Evolutionary conservation across 2,888 invertebrate species (phyloP).

Genomic region (Nipponacmea schrenckii): DNA sequence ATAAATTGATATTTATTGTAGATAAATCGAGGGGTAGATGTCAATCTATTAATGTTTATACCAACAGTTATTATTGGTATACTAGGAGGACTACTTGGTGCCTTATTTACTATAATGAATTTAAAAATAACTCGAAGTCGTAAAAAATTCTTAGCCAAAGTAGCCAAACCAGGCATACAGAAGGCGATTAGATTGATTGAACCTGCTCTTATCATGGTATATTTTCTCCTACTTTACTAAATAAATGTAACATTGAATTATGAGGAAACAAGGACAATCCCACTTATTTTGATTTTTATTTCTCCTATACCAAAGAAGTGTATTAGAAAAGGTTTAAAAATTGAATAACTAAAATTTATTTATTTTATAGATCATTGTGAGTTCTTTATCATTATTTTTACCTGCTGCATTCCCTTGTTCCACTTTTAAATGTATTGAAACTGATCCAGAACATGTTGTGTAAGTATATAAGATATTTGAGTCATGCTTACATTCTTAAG

Average conservation of each 20-base stretch:
- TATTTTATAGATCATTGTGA: conserved; percentile 56
- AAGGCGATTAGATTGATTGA: conserved; percentile 62
- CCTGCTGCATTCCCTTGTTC: conserved; percentile 63
- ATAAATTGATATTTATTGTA: conserved; percentile 24
- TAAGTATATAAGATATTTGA: conserved; percentile 30
- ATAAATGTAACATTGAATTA: too few species aligned
- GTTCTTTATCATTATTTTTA: conserved; percentile 58
- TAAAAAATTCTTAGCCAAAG: conserved; percentile 59
- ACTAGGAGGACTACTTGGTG: conserved; percentile 67
- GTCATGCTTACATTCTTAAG: too few species aligned
- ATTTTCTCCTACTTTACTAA: conserved; percentile 4
- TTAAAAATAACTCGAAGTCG: conserved; percentile 66
- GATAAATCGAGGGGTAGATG: conserved; percentile 63
- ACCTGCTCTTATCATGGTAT: conserved; percentile 63
- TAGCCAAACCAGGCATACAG: conserved; percentile 48
- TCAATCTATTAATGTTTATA: conserved; percentile 67
- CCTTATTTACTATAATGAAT: conserved; percentile 67
- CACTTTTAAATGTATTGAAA: conserved; percentile 49
- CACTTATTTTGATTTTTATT: too few species aligned
- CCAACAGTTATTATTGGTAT: conserved; percentile 67
- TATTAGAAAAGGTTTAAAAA: background rate
- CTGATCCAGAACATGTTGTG: conserved; percentile 37
- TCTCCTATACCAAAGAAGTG: too few species aligned
- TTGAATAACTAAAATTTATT: conserved; percentile 2
- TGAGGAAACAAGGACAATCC: too few species aligned